phyloP scores from a whole-genome alignment of 2,888 invertebrate species.

The Tetanocera ferruginea region DNA sequence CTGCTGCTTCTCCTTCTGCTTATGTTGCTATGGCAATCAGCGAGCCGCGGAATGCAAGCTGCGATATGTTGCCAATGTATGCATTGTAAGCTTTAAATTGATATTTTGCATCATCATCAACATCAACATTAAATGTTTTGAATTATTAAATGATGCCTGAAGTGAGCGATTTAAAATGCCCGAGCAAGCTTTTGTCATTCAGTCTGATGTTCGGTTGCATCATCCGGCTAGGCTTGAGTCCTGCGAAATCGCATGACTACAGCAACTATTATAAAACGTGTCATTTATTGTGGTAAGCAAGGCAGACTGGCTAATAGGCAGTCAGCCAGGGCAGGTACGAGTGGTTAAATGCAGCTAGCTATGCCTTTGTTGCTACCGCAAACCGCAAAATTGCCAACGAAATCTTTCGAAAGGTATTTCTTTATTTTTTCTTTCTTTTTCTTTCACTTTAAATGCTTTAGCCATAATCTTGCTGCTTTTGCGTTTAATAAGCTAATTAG shows the following conservation, averaged over 20 bases:
- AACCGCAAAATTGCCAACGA: no score
- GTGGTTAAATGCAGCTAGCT: neutral
- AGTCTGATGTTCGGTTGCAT: no score
- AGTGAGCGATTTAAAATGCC: constrained; percentile 19
- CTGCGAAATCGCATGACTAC: no score
- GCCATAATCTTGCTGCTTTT: neutral
- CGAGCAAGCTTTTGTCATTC: neutral
- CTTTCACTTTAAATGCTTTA: neutral
- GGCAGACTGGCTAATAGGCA: no score
- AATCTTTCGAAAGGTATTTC: neutral
- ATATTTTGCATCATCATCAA: constrained; percentile 22
- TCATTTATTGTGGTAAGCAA: neutral
- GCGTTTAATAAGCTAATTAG: constrained; percentile 23
- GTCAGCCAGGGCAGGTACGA: no score
- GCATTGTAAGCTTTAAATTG: constrained; percentile 3
- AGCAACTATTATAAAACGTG: neutral
- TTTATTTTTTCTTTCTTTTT: neutral
- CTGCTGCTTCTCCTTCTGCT: neutral
- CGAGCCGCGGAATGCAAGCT: neutral
- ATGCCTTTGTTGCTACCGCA: no score
- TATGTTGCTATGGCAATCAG: neutral
- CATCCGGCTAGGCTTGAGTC: no score
- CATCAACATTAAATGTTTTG: constrained; percentile 17
- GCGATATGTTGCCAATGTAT: neutral
- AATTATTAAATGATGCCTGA: constrained; percentile 16